Evolutionary conservation across 2,797 vertebrate genomes (phyloP), one percentile per base, ranked within the genome.

Genomic region (Phataginus tricuspis): DNA sequence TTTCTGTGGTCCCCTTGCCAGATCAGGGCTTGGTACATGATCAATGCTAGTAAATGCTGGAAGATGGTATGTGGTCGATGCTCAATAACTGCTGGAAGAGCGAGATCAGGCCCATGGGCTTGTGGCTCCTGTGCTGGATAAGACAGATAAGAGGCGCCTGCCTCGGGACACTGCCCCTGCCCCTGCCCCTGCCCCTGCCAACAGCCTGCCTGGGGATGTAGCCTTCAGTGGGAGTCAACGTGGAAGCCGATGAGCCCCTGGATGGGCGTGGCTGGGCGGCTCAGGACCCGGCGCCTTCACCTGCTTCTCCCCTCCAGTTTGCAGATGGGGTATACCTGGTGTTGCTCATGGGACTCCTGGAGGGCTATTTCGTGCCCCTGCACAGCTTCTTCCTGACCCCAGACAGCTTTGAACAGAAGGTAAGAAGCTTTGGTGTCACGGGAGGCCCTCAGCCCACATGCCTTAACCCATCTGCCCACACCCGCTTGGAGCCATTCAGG

Each of bases 371-470:
- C 77, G 99, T 99, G 78, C 99, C 99, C 1, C 99, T 99, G 89
- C 99, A 99, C 98, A 99, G 99, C 98, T 99, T 99, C 96, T 99
- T 99, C 98, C 99, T 99, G 98, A 99, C 99, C 12, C 99, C 99
- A 0, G 99, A 99, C 96, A 99, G 99, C 98, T 99, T 99, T 98
- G 99, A 99, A 94, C 99, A 99, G 98, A 99, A 99, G 99, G 99
- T 99, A 99, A 98, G 93, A 3, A 37, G 51, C 34, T 0, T 4
- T 71, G 77, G 74, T 71, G 5, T 1, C 4, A 72, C 53, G n/a
- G 1, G 4, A 86, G 49, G 27, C 29, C 64, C 91, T 25, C 72
- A 25, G 14, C 5, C 80, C 45, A 2, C 0, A 4, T 19, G 27
- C 39, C 29, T 25, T 9, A 6, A 64, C 72, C 53, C 68, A 15